Conservation (phyloP, 2,888 invertebrate genomes). For the Alloplasta piceator region DNA sequence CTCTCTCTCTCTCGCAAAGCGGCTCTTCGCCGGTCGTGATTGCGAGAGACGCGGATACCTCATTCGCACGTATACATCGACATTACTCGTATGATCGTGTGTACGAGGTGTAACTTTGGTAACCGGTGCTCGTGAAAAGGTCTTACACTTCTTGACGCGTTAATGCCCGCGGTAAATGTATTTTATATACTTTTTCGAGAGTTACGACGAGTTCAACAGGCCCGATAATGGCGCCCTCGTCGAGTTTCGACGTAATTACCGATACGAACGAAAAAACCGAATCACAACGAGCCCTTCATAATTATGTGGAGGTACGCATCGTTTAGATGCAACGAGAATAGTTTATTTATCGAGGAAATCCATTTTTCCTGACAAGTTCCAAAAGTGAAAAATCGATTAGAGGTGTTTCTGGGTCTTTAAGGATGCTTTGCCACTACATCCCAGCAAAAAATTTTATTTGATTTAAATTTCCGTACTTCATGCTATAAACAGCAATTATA, state of each 20-base stretch:
- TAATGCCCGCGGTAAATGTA: constrained; percentile 51
- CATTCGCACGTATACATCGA: constrained; percentile 14
- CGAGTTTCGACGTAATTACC: constrained; percentile 44
- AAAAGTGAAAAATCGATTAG: too few species aligned
- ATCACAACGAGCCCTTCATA: too few species aligned
- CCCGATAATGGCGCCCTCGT: constrained; percentile 47
- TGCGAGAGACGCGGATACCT: constrained; percentile 56
- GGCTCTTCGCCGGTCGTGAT: constrained; percentile 66
- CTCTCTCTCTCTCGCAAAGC: constrained; percentile 3
- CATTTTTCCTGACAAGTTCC: too few species aligned
- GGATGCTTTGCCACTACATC: too few species aligned
- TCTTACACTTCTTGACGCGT: constrained; percentile 48
- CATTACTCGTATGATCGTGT: constrained; percentile 10
- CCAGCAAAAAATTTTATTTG: too few species aligned
- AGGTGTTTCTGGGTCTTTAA: too few species aligned
- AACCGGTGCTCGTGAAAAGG: constrained; percentile 52
- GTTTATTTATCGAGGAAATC: too few species aligned
- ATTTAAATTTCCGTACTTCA: too few species aligned
- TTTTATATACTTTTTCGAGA: constrained; percentile 48
- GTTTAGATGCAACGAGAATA: too few species aligned
- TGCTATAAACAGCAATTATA: too few species aligned
- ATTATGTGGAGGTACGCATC: too few species aligned
- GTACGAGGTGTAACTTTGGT: background rate
- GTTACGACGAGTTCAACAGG: constrained; percentile 50
- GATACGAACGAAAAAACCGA: background rate